Base-by-base conservation (phyloP, 2,113 vertebrate species). In the Callochromis pleurospilus region DNA sequence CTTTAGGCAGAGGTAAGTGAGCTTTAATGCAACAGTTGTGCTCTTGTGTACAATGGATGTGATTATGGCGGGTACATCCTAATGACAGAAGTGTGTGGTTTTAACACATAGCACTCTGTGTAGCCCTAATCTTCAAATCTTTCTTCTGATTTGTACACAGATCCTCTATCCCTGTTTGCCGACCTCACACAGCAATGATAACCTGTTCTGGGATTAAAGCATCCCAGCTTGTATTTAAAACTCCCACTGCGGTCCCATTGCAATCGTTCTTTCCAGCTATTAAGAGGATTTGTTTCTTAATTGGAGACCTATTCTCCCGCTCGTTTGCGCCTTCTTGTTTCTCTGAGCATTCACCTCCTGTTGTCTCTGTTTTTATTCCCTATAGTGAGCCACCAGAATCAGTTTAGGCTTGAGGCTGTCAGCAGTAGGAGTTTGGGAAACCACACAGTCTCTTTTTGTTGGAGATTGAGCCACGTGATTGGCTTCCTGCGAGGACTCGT, bases 331-430 rank as follows among this genome's bases (percentile, higher is more conserved):
- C 60, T 58, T n/a, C 42, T 62, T 17, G 13, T 17, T 24, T 68
- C 51, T 58, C 42, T 24, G 29, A 90, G 82, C 17, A 17, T 21
- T 47, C 13, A 29, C 9, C 42, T 73, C 68, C 47, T 7, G 12
- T 3, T 13, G 83, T 45, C 47, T 21, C 2, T 24, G 12, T 58
- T 58, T 62, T 89, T 40, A 94, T 55, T 93, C 92, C 79, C 90
- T 91, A 91, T 95, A 96, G 87, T 92, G 93, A 55, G 93, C 95
- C 89, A 96, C 93, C 45, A 96, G 94, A 79, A 90, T 89, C 62
- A 95, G 12, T 75, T 86, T 89, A 3, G 94, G 94, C 86, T 84
- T 94, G 60, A 24, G 81, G 31, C 24, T 24, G 81, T 12, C 33
- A 7, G 75, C 53, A 15, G 84, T 19, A 1, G 87, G 29, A 9